Evolutionary conservation across 2,113 vertebrate species (phyloP), one percentile per base, ranked within the genome.

Genomic region (Microtus montanus): DNA sequence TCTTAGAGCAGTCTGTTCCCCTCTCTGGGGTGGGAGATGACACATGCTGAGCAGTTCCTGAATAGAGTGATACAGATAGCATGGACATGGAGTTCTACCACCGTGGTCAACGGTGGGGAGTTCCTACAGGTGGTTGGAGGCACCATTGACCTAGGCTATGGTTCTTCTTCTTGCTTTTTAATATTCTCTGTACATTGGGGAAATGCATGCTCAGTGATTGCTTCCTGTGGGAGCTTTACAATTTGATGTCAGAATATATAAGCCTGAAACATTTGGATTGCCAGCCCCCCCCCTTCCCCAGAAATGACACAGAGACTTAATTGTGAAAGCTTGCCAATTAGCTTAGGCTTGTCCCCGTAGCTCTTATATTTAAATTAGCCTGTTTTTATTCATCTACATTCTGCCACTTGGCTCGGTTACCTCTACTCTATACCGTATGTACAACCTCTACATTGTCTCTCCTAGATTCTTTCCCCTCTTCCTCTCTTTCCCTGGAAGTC

Each of bases 1-100:
- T 87, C 73, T 47, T n/a, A 74, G 66, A 92, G 83, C 92, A 49
- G 49, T 63, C 73, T 80, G 20, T 74, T 93, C 86, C 20, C 96
- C 38, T 91, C 61, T 54, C 71, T 96, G 91, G 54, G 78, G 19
- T 54, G 49, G 33, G 68, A 87, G 28, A 3, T 47, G 91, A 87
- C 79, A 61, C 15, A 30, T 58, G 28, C 58, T 58, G 68, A n/a
- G 70, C 83, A 17, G 75, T 96, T 61, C 73, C 89, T 44, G 22
- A 75, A 77, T 30, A 96, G 83, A 89, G 5, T 66, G 82, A 24
- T 28, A 73, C 19, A 8, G 92, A 47, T 54, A 30, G 15, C 3
- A 10, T 1, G 28, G 68, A 75, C 14, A 7, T 30, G 20, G 77
- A 47, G 10, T 26, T 94, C 35, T 38, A 5, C 7, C 44, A 52